Evolutionary conservation across 2,888 invertebrate genomes (phyloP), one percentile per base, ranked within the genome.

Genomic region (Torymus texanus): DNA sequence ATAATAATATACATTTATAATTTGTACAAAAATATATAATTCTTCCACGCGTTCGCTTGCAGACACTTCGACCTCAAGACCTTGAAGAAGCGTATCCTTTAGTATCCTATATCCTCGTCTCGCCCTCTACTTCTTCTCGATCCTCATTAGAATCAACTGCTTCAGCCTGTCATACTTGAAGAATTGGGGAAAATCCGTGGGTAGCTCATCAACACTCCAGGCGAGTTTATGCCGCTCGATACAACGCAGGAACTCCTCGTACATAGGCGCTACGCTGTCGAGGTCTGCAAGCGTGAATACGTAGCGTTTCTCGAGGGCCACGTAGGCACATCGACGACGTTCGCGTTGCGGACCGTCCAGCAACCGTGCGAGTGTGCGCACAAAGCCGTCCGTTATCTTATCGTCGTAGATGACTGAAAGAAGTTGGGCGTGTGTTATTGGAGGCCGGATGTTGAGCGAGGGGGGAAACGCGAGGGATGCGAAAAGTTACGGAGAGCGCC

Each of bases 191-290:
- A 97, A 96, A 88, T 95, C 93, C 56, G 94, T 90, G 2, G 93
- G 91, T 67, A 96, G 86, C 85, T 94, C 92, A 86, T 94, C 92
- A 29, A 94, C 91, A 12, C 87, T 91, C 93, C 95, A 93, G 29
- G 90, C 90, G 21, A 90, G 83, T 79, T 92, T 91, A 62, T 91
- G 90, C 74, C 88, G 88, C 85, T 91, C 91, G 10, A 93, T 90
- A 80, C 93, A 91, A 53, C 92, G 91, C 0, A 95, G 90, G 91
- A 97, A 97, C 91, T 95, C 94, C 86, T 96, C 96, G 86, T 95
- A 97, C 91, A 96, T 96, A 0, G 97, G 97, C 0, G 97, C 96
- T n/a, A 94, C 94, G 0, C 94, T 93, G 82, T 96, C 96, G 88
- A 95, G 92, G 85, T 97, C 95, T 14, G 93, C 93, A 82, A 95